phyloP scores from a whole-genome alignment of 1,140 invertebrate genomes.

The Zaprionus africanus region DNA sequence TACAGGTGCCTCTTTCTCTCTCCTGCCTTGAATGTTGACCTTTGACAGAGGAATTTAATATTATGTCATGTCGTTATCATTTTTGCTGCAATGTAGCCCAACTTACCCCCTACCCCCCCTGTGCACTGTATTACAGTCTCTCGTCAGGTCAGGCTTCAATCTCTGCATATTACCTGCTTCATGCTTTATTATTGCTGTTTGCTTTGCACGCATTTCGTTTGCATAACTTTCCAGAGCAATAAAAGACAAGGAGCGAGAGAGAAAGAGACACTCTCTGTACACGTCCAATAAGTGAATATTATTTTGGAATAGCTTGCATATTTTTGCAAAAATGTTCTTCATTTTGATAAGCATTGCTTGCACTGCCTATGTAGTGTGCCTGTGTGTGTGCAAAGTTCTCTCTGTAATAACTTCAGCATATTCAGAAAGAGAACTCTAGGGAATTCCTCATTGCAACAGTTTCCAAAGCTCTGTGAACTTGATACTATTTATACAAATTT shows the following conservation, averaged over 20 bases:
- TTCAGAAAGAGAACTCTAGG: no score
- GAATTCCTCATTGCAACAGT: no score
- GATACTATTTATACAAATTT: no score
- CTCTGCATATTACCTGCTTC: slow-evolving; percentile 15
- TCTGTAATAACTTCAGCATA: background rate
- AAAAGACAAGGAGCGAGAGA: background rate
- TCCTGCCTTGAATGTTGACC: slow-evolving; percentile 24
- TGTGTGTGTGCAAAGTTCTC: background rate
- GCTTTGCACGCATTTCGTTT: background rate
- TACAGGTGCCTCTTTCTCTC: background rate
- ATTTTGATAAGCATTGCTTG: background rate
- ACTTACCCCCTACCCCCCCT: background rate
- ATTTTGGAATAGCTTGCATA: background rate
- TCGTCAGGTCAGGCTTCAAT: slow-evolving; percentile 26
- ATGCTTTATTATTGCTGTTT: slow-evolving; percentile 4
- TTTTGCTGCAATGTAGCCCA: slow-evolving; percentile 8
- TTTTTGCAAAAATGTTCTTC: slow-evolving; percentile 1
- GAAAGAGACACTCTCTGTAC: background rate
- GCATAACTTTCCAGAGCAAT: background rate
- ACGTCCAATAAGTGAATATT: background rate
- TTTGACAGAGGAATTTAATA: slow-evolving; percentile 53
- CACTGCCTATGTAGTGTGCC: background rate
- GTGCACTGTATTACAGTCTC: background rate
- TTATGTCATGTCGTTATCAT: slow-evolving; percentile 21
- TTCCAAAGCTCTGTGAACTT: no score